Evolutionary conservation across 1,140 invertebrate species (phyloP).

Genomic region (Ceratina calcarata): DNA sequence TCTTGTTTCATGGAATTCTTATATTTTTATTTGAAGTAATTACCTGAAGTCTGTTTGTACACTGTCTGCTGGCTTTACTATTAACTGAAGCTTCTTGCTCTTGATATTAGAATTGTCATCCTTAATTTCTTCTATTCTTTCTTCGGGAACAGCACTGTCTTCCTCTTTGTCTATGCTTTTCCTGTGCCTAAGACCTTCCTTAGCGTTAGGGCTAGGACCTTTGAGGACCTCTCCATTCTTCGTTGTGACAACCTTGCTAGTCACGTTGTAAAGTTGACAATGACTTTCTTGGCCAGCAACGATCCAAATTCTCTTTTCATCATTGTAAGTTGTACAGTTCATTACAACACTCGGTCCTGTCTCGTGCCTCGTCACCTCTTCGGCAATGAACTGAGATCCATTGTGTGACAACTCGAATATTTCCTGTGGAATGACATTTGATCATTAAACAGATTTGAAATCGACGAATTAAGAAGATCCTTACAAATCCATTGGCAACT

Average conservation of each 20-base stretch:
- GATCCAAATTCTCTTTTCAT: slow-evolving; percentile 87
- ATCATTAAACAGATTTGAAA: background rate
- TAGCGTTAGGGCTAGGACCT: slow-evolving; percentile 64
- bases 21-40: slow-evolving; percentile 30
- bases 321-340: slow-evolving; percentile 89
- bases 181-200: slow-evolving; percentile 74
- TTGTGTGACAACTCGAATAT: slow-evolving; percentile 94
- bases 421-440: slow-evolving; percentile 83
- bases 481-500: slow-evolving; percentile 96
- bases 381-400: slow-evolving; percentile 89
- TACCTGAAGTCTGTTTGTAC: slow-evolving; percentile 91
- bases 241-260: slow-evolving; percentile 83
- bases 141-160: slow-evolving; percentile 75
- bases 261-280: slow-evolving; percentile 93
- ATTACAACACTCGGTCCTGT: slow-evolving; percentile 94
- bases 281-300: slow-evolving; percentile 95
- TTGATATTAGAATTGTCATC: slow-evolving; percentile 78
- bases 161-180: slow-evolving; percentile 70
- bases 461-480: slow-evolving; percentile 63
- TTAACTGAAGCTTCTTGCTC: slow-evolving; percentile 85
- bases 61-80: slow-evolving; percentile 87
- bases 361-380: slow-evolving; percentile 93
- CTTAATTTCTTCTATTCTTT: slow-evolving; percentile 75
- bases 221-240: slow-evolving; percentile 79
- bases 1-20: background rate